Conservation (phyloP, 2,888 invertebrate species). For the Pegoplata infirma region DNA sequence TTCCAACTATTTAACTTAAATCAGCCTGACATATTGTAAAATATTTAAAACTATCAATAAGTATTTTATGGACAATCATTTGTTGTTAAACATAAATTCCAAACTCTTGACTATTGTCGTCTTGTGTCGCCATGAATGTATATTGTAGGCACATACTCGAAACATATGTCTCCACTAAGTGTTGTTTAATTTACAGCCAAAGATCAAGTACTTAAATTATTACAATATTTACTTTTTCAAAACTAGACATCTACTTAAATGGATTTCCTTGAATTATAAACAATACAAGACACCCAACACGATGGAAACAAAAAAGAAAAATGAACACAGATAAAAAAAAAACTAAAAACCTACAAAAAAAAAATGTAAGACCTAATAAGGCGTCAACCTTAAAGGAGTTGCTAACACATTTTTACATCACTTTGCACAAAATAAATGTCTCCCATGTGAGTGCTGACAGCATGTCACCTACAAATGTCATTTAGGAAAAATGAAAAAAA, state of each 20-base stretch:
- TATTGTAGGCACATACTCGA: slow-evolving; percentile 15
- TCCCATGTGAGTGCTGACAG: slow-evolving; percentile 74
- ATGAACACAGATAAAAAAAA: slow-evolving; percentile 22
- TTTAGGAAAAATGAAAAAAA: slow-evolving; percentile 57
- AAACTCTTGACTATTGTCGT: slow-evolving; percentile 23
- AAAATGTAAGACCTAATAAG: slow-evolving; percentile 55
- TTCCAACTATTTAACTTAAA: no score
- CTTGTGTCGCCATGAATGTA: not conserved
- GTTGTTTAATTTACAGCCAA: slow-evolving; percentile 59
- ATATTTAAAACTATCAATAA: no score
- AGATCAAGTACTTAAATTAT: slow-evolving; percentile 63
- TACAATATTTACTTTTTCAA: slow-evolving; percentile 55
- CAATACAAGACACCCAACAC: slow-evolving; percentile 59
- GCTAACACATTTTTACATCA: slow-evolving; percentile 58
- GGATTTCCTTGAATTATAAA: slow-evolving; percentile 60
- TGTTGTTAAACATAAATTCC: slow-evolving; percentile 28
- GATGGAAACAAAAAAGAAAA: slow-evolving; percentile 38
- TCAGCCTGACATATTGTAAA: no score
- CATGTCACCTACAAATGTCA: slow-evolving; percentile 72
- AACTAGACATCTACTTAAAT: slow-evolving; percentile 61
- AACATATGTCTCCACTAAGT: slow-evolving; percentile 55
- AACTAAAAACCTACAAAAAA: slow-evolving; percentile 14
- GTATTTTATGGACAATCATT: slow-evolving; percentile 22
- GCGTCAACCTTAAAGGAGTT: slow-evolving; percentile 63
- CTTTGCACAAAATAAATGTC: slow-evolving; percentile 69